Conservation (phyloP, 2,113 vertebrate species). For the Xiphorhynchus elegans region DNA sequence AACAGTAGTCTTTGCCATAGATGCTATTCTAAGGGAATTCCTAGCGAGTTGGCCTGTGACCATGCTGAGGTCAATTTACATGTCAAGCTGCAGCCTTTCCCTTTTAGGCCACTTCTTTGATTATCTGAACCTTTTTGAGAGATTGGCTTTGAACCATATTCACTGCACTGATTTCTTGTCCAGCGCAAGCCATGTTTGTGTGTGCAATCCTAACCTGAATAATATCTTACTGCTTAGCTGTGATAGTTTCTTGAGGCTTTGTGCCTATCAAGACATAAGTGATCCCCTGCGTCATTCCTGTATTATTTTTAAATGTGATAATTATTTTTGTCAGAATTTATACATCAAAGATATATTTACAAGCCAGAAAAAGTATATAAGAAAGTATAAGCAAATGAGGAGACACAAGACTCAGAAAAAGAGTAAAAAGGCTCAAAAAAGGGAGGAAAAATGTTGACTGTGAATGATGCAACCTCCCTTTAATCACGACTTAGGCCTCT, state of each 20-base stretch:
- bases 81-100: not conserved
- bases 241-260: not conserved
- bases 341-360: not conserved
- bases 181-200: not conserved
- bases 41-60: not conserved
- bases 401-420: not conserved
- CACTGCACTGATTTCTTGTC: not conserved
- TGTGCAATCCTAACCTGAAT: not conserved
- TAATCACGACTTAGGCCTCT: rapidly evolving
- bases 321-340: not conserved
- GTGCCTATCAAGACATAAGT: not conserved
- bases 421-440: not conserved
- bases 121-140: not conserved
- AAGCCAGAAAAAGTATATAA: not conserved
- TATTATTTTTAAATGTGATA: not conserved
- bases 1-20: not conserved
- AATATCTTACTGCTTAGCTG: not conserved
- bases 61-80: not conserved
- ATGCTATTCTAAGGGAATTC: not conserved
- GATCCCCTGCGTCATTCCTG: not conserved
- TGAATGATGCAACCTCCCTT: not conserved
- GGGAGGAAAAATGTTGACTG: not conserved
- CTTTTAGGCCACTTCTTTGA: not conserved
- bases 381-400: not conserved
- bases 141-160: not conserved